phyloP scores from a whole-genome alignment of 2,888 invertebrate species.

The Cynaeus angustus region DNA sequence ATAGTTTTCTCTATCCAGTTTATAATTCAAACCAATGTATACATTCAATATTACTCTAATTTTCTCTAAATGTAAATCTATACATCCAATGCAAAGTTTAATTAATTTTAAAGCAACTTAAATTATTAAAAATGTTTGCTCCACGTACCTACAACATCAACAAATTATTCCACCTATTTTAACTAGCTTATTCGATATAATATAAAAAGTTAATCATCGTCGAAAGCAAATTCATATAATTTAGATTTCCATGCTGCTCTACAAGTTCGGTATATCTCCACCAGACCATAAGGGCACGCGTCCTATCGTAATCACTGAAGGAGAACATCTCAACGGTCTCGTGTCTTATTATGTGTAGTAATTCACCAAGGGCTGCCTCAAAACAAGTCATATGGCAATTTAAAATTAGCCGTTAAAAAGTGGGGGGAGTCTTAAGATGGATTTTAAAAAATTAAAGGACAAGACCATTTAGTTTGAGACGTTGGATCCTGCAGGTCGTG shows the following conservation, averaged over 20 bases:
- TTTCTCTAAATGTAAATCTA: too few relatives aligned
- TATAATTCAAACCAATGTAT: constrained; percentile 2
- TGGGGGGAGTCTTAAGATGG: constrained; percentile 55
- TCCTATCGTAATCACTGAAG: constrained; percentile 65
- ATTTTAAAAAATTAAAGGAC: constrained; percentile 28
- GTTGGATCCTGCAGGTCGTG: not conserved
- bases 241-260: not conserved
- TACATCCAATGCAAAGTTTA: too few relatives aligned
- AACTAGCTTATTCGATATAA: too few relatives aligned
- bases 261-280: constrained; percentile 53
- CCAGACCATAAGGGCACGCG: constrained; percentile 67
- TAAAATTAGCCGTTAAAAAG: constrained; percentile 63
- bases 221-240: too few relatives aligned
- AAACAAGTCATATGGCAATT: constrained; percentile 57
- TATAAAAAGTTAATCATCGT: too few relatives aligned
- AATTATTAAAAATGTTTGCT: too few relatives aligned
- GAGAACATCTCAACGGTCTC: constrained; percentile 70
- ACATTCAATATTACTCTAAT: too few relatives aligned
- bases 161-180: too few relatives aligned
- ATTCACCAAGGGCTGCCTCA: constrained; percentile 51
- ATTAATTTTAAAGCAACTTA: too few relatives aligned
- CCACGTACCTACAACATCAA: too few relatives aligned
- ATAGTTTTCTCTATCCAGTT: not conserved
- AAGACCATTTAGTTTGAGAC: constrained; percentile 13
- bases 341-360: constrained; percentile 60